phyloP scores from a whole-genome alignment of 2,797 vertebrate genomes.

The Hozukius guyotensis region DNA sequence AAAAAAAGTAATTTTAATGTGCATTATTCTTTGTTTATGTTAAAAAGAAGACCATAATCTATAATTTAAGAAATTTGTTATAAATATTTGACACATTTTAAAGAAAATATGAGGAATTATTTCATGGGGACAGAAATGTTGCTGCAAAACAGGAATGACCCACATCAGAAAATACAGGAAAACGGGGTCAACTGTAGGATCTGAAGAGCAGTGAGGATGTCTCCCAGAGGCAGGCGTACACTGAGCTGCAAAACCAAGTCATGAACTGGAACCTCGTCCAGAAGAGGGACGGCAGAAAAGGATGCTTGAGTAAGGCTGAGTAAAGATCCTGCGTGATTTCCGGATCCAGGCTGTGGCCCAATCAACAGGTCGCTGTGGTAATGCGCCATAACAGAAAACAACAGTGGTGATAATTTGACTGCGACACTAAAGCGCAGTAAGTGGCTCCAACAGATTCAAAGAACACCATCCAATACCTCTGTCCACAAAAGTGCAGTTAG shows the following conservation, averaged over 20 bases:
- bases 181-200: not conserved
- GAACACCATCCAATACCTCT: not conserved
- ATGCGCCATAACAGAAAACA: not conserved
- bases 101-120: too few species aligned
- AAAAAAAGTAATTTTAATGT: too few species aligned
- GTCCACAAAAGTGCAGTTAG: constrained; percentile 10
- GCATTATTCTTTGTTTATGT: too few species aligned
- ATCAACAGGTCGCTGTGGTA: not conserved
- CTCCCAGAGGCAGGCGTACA: not conserved
- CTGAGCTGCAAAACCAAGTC: not conserved
- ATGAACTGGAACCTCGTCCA: not conserved
- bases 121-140: too few species aligned
- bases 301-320: not conserved
- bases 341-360: not conserved
- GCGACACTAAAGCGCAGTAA: not conserved
- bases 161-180: not conserved
- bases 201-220: not conserved
- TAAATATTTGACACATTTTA: too few species aligned
- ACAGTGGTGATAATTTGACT: not conserved
- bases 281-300: not conserved
- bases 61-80: too few species aligned
- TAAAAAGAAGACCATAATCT: too few species aligned
- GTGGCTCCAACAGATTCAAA: not conserved
- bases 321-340: not conserved
- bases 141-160: too few species aligned